A percentile compares a stretch with the other conserved stretches of the same genome.
Conservation (phyloP, 23 tunicate species). For the Trididemnum clinides region DNA sequence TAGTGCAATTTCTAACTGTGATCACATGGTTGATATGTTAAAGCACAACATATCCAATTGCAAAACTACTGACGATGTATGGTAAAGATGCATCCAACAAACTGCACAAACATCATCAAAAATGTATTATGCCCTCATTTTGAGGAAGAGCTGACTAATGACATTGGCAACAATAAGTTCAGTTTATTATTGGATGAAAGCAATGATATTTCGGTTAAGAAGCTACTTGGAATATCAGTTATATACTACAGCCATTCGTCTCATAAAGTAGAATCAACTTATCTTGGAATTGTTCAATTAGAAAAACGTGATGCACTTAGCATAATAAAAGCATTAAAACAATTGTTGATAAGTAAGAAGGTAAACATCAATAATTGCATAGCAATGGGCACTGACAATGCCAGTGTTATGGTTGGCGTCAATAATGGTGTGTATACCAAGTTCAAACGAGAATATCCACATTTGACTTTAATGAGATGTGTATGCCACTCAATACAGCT, state of each 20-base stretch:
- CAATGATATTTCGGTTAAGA: not conserved
- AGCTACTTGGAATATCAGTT: not conserved
- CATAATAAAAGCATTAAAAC: not conserved
- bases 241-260: not conserved
- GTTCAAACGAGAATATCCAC: constrained; percentile 13
- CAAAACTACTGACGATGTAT: not conserved
- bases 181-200: no score
- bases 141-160: not conserved
- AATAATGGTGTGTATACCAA: constrained; percentile 36
- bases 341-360: not conserved
- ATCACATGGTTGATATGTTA: not conserved
- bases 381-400: constrained; percentile 9
- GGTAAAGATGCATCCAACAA: not conserved
- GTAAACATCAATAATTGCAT: not conserved
- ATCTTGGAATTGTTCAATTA: not conserved
- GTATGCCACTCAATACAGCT: constrained; percentile 53
- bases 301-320: not conserved
- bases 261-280: no score
- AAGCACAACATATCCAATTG: not conserved
- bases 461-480: constrained; percentile 35
- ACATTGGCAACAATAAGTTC: not conserved
- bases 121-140: constrained; percentile 15
- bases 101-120: no score
- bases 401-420: constrained; percentile 23
- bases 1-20: constrained; percentile 13